Conservation (phyloP, 2,888 invertebrate genomes). For the Noctua janthe region DNA sequence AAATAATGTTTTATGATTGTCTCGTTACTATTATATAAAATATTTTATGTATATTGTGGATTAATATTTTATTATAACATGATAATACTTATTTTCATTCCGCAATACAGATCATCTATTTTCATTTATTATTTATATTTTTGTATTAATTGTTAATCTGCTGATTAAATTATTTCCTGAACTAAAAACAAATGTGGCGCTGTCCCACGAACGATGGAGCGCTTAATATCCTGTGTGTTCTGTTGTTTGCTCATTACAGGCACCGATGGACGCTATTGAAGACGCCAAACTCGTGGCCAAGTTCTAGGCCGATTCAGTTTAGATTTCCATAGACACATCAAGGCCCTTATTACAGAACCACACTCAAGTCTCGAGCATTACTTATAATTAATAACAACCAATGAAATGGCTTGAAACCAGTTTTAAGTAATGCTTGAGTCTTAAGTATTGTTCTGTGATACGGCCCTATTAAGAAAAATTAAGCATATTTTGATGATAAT, state of each 20-base stretch:
- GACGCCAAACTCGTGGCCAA: neutral
- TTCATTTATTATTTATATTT: slow-evolving; percentile 36
- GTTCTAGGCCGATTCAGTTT: neutral
- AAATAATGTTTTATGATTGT: slow-evolving; percentile 27
- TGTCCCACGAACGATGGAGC: neutral
- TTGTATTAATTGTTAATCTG: slow-evolving; percentile 26
- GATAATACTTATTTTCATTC: slow-evolving; percentile 66
- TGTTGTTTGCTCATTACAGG: neutral
- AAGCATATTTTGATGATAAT: neutral
- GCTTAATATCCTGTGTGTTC: neutral
- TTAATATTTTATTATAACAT: slow-evolving; percentile 28
- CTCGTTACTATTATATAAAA: slow-evolving; percentile 37
- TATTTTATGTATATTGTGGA: slow-evolving; percentile 31
- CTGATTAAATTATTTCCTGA: slow-evolving; percentile 22
- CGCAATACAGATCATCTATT: slow-evolving; percentile 60
- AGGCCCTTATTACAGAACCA: neutral
- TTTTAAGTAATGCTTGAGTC: neutral
- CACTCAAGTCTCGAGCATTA: neutral
- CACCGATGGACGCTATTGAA: neutral
- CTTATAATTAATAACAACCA: neutral
- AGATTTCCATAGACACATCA: neutral
- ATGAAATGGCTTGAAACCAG: neutral
- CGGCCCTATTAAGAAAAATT: neutral
- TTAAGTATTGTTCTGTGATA: neutral
- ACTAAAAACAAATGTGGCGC: neutral